Conservation (phyloP, 2,888 invertebrate species). For the Epinotia nisella region DNA sequence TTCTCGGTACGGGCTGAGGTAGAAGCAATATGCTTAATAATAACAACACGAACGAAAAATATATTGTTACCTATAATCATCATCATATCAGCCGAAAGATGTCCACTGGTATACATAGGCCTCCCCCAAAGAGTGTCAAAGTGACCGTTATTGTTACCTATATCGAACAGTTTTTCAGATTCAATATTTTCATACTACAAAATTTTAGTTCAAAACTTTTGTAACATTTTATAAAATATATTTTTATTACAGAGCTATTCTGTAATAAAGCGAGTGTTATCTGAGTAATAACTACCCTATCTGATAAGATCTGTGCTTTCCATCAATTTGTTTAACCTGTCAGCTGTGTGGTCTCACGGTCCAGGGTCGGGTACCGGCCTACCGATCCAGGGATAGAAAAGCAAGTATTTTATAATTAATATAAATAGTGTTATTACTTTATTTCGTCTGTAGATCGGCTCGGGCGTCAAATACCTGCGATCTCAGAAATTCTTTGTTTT, state of each 20-base stretch:
- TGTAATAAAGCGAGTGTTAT: constrained; percentile 37
- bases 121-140: too few relatives aligned
- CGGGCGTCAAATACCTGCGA: too few relatives aligned
- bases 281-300: constrained; percentile 64
- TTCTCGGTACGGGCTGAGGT: background rate
- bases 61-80: too few relatives aligned
- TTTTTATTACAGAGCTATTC: background rate
- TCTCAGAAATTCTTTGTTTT: too few relatives aligned
- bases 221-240: constrained; percentile 4
- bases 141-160: too few relatives aligned
- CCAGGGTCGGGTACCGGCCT: background rate
- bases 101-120: too few relatives aligned
- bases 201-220: background rate
- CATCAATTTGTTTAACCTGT: constrained; percentile 35
- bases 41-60: background rate
- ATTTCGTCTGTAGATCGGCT: too few relatives aligned
- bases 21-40: constrained; percentile 7
- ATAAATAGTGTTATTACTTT: too few relatives aligned
- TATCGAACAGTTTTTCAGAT: too few relatives aligned
- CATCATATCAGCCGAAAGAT: too few relatives aligned
- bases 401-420: too few relatives aligned
- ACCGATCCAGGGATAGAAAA: background rate
- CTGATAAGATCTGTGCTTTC: constrained; percentile 46
- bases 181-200: background rate
- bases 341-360: constrained; percentile 35